Conservation (phyloP, 2,113 vertebrate species). For the Petrocephalus zakoni region DNA sequence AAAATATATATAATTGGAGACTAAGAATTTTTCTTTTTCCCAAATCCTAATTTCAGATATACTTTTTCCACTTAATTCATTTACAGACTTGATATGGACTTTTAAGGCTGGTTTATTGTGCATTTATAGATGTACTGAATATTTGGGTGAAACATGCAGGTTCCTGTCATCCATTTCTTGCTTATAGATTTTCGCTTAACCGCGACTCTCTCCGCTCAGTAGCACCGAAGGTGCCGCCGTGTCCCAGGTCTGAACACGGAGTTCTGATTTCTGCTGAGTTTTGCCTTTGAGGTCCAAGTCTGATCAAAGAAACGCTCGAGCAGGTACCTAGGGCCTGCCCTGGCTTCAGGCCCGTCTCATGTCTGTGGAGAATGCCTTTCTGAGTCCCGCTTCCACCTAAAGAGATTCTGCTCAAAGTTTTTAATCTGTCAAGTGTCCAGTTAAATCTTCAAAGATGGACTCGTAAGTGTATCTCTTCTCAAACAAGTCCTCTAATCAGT, state of each 20-base stretch:
- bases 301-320: conserved; percentile 34
- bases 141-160: background rate
- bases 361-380: conserved; percentile 38
- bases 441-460: conserved; percentile 67
- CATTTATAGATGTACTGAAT: background rate
- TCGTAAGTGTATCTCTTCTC: conserved; percentile 56
- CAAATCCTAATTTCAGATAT: background rate
- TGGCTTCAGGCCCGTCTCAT: conserved; percentile 34
- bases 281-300: conserved; percentile 33
- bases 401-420: conserved; percentile 59
- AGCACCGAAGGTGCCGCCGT: background rate
- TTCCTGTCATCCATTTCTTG: background rate
- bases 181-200: background rate
- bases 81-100: background rate
- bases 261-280: conserved; percentile 14
- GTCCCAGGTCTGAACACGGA: background rate
- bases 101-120: background rate
- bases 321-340: conserved; percentile 32
- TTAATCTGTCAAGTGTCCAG: conserved; percentile 58
- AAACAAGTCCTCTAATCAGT: conserved; percentile 57
- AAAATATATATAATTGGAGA: background rate
- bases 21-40: background rate
- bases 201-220: too few species aligned
- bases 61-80: background rate
- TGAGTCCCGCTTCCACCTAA: conserved; percentile 46